Percentiles rank a stretch among this genome's conserved stretches.
Conservation (phyloP, 1,140 invertebrate species). For the Danaus melanippus region DNA sequence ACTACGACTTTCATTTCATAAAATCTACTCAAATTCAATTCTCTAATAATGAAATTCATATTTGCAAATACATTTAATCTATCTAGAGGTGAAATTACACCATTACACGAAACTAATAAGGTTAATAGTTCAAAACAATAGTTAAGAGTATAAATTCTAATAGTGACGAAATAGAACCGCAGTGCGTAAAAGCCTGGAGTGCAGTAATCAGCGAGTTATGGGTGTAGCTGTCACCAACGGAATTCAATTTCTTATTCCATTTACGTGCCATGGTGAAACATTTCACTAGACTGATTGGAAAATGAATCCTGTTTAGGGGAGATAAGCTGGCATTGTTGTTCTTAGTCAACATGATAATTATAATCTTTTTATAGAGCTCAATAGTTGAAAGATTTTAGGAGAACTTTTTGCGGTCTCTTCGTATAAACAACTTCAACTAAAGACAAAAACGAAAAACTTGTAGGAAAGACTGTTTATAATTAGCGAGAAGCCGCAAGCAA, state of each 20-base stretch:
- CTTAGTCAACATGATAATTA: no score
- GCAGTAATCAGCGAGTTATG: constrained; percentile 21
- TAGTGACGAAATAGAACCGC: neutral
- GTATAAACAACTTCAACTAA: no score
- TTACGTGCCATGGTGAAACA: constrained; percentile 20
- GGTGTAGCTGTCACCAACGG: constrained; percentile 36
- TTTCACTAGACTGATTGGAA: constrained; percentile 2
- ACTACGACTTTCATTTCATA: no score
- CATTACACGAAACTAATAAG: no score
- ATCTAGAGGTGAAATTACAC: no score
- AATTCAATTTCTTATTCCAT: constrained; percentile 40
- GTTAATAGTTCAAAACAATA: neutral
- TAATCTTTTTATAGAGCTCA: neutral
- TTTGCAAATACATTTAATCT: no score
- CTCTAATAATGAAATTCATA: no score
- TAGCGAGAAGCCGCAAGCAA: constrained; percentile 5
- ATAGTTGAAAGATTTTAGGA: constrained; percentile 2
- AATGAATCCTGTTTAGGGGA: neutral
- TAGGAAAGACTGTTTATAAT: no score
- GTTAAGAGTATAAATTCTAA: neutral
- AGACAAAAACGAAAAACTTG: no score
- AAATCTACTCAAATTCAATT: no score
- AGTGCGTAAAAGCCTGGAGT: constrained; percentile 5
- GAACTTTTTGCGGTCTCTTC: neutral
- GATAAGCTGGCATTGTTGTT: neutral